Evolutionary conservation across 2,888 invertebrate species (phyloP).

Genomic region (Caenorhabditis sp.): DNA sequence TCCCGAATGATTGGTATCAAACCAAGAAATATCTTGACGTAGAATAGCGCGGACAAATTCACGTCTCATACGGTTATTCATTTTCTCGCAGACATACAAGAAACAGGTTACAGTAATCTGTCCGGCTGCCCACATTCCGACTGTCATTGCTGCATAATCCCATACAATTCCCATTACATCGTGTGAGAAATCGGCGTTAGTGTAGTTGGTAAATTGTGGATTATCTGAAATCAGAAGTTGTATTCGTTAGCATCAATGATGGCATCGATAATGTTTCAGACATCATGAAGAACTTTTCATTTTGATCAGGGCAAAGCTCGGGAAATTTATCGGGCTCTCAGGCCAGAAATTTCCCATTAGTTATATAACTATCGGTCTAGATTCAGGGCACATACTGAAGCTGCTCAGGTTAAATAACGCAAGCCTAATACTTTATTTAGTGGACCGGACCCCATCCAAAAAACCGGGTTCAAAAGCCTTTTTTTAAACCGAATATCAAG

Average conservation of each 20-base stretch:
- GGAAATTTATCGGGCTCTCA: no score
- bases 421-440: no score
- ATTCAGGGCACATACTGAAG: no score
- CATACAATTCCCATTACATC: constrained; percentile 55
- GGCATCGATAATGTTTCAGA: not conserved
- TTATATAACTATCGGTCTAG: no score
- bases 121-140: constrained; percentile 53
- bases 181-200: constrained; percentile 35
- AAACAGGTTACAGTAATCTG: constrained; percentile 67
- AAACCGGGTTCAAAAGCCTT: no score
- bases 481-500: no score
- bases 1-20: constrained; percentile 73
- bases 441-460: no score
- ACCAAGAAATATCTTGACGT: constrained; percentile 70
- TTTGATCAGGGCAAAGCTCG: no score
- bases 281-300: not conserved
- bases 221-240: not conserved
- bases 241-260: no score
- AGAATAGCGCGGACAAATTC: constrained; percentile 73
- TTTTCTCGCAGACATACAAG: constrained; percentile 73
- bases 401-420: no score
- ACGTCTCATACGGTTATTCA: constrained; percentile 73
- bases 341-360: no score
- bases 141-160: constrained; percentile 52
- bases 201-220: constrained; percentile 24